Percentiles rank a stretch among this genome's conserved stretches.
phyloP scores from a whole-genome alignment of 2,113 vertebrate species.

The Forbesichthys papilliferus region DNA sequence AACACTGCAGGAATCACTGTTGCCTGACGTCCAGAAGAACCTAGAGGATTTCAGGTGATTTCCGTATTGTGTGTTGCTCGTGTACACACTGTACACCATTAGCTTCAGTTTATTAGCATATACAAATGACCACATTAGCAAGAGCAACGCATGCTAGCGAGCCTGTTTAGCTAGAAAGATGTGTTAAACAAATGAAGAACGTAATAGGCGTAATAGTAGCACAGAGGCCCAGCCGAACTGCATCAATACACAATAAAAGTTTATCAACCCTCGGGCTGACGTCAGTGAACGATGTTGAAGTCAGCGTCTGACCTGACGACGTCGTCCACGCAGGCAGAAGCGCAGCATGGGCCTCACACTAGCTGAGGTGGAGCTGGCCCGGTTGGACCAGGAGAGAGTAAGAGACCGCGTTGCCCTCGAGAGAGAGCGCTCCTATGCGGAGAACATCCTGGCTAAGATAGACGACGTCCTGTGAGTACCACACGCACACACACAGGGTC shows the following conservation, averaged over 20 bases:
- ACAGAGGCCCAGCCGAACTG: too few relatives aligned
- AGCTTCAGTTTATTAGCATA: background rate
- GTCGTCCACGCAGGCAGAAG: constrained; percentile 84
- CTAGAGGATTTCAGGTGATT: constrained; percentile 94
- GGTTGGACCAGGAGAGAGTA: constrained; percentile 86
- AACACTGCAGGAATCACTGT: constrained; percentile 88
- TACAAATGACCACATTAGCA: background rate
- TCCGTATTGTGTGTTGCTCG: background rate
- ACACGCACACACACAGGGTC: background rate
- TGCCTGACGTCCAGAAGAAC: constrained; percentile 88
- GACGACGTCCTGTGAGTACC: constrained; percentile 91
- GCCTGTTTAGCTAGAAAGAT: too few relatives aligned
- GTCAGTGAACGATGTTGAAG: too few relatives aligned
- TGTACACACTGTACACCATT: background rate
- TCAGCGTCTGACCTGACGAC: background rate
- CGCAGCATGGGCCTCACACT: constrained; percentile 95
- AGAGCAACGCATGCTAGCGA: too few relatives aligned
- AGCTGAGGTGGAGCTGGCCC: constrained; percentile 86
- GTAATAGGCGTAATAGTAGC: too few relatives aligned
- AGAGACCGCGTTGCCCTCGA: constrained; percentile 85
- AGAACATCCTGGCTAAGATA: constrained; percentile 89
- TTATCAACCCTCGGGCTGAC: too few relatives aligned
- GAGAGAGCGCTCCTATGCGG: constrained; percentile 88
- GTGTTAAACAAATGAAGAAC: too few relatives aligned
- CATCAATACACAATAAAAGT: too few relatives aligned